Evolutionary conservation across 2,888 invertebrate genomes (phyloP), one percentile per base, ranked within the genome.

Genomic region (Eustalomyia histrio): DNA sequence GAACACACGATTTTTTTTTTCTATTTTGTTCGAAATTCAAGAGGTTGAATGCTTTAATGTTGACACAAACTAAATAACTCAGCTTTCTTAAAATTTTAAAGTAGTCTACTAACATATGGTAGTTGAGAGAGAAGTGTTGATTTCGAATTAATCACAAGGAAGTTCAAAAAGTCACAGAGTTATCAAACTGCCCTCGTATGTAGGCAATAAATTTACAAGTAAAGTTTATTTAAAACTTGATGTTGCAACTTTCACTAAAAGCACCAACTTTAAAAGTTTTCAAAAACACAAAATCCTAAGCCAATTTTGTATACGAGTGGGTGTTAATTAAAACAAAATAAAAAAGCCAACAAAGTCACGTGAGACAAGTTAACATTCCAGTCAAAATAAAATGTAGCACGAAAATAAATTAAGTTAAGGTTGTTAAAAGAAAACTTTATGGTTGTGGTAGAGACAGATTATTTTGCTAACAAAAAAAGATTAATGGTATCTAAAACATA

Each of bases 271-370:
- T 5, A 50, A 17, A 67, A 55, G 53, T 53, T 24, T 21, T 18
- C 29, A 35, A 14, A 18, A 14, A 67, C 5, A 68, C 55, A 29
- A 43, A 24, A 68, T n/a, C 53, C 67, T 47, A 9, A 58, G 47
- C 16, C 35, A 72, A 55, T 35, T 67, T 24, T 8, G 29, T 53
- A 21, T 21, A 43, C 1, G 17, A 60, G 65, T 78, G 78, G 78
- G 78, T 78, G 67, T 67, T 78, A 73, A 72, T 72, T 72, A 61
- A n/a, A 53, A 61, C 21, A 1, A 60, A 61, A 72, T 55, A 35
- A 52, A 35, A 53, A 33, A 72, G 47, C 5, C 33, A 72, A n/a
- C 24, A 47, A 55, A 73, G 67, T 72, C 78, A 67, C 65, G 61
- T 67, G 61, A 78, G 58, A 2, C 60, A 53, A 60, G 21, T 78